A percentile compares a stretch with the other conserved stretches of the same genome.
These are phyloP conservation scores for Conopomorpha cramerella DNA, from an alignment of 1,140 invertebrate genomes.

Conservation along the genomic window DNA sequence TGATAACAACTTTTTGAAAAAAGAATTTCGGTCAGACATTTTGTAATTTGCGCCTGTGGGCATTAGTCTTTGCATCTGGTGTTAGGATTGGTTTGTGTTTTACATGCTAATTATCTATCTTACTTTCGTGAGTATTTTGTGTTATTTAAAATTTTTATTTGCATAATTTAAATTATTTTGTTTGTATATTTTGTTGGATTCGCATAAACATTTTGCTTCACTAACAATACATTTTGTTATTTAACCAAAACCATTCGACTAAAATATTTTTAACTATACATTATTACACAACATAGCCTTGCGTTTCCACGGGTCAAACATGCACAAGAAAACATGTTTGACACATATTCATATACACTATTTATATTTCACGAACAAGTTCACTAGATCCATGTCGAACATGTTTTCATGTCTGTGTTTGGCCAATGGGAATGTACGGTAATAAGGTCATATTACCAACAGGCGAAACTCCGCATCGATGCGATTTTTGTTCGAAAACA, in stretches of 20 bases:
- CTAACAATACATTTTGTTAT: too few species aligned
- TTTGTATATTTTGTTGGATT: too few species aligned
- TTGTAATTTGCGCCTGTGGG: background rate
- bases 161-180: too few species aligned
- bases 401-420: too few species aligned
- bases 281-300: background rate
- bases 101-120: too few species aligned
- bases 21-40: background rate
- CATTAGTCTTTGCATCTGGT: conserved; percentile 5
- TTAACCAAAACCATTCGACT: too few species aligned
- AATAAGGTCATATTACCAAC: too few species aligned
- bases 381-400: background rate
- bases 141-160: too few species aligned
- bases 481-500: conserved; percentile 82
- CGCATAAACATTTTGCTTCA: too few species aligned
- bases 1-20: background rate
- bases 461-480: conserved; percentile 85
- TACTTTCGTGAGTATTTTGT: too few species aligned
- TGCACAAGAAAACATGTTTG: background rate
- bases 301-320: background rate
- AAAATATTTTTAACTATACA: background rate
- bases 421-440: too few species aligned
- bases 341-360: background rate
- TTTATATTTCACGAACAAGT: background rate
- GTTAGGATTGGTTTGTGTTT: conserved; percentile 27